Evolutionary conservation across 1,140 invertebrate genomes (phyloP), one percentile per base, ranked within the genome.

Genomic region (Physella acuta): DNA sequence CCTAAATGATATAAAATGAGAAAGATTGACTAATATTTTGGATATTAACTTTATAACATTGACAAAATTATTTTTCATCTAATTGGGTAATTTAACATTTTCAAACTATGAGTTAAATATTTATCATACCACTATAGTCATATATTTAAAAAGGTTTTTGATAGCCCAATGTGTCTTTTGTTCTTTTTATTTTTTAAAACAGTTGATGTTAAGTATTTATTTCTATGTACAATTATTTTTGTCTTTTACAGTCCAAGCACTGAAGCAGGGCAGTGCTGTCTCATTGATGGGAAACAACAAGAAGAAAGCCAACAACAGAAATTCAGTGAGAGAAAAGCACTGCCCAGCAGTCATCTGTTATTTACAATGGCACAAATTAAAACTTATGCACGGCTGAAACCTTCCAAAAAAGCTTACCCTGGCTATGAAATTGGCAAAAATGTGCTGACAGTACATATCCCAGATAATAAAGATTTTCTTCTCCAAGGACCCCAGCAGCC

Each of bases 331-430:
- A 51, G 44, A 17, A n/a, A 3, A 51, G 62, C 62, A 52, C 31
- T 20, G 59, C 59, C 56, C 39, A 44, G 33, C 31, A 39, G 4
- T 36, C n/a, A 36, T 59, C 30, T 39, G 36, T 39, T 26, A 20
- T 17, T 49, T 60, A 74, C 28, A 11, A 83, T 83, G 82, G 77
- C 82, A 20, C 77, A 79, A 58, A 83, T 83, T 36, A 80, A 79
- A 53, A 83, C 82, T 11, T 81, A 73, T 70, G 81, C 79, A 20
- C 77, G 82, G 34, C 77, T 83, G 20, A 82, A 82, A 58, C 82
- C 82, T 16, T 71, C 75, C 0, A 60, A 70, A 24, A 72, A 78
- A 5, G 73, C 71, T 26, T 82, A 78, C 63, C 73, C 74, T 14
- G 78, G 81, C 24, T 79, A 76, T 75, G 79, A 81, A 17, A 73